phyloP scores from a whole-genome alignment of 2,797 vertebrate genomes.

The Fundulus diaphanus region DNA sequence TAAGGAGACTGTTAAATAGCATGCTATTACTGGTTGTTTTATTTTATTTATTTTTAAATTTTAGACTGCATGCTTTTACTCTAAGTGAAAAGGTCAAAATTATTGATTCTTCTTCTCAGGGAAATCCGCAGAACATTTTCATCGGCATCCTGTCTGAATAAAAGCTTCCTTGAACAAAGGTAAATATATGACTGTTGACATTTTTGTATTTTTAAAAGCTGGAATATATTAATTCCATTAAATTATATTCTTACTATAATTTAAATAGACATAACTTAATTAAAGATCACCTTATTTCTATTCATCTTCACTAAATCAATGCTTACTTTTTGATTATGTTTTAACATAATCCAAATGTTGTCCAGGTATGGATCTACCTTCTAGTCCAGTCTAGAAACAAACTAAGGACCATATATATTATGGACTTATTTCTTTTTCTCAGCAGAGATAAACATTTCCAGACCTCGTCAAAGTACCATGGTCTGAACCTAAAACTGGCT shows the following conservation, averaged over 20 bases:
- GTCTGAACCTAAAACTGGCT: conserved; percentile 65
- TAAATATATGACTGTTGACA: conserved; percentile 52
- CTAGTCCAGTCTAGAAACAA: background rate
- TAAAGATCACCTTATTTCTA: background rate
- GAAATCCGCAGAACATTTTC: conserved; percentile 79
- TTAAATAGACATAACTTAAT: background rate
- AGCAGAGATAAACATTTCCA: conserved; percentile 68
- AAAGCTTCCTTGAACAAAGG: conserved; percentile 85
- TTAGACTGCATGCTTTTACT: fast-evolving
- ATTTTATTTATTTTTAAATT: background rate
- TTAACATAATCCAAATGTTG: background rate
- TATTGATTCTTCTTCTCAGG: conserved; percentile 30
- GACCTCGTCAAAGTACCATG: conserved; percentile 55
- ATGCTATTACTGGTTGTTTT: background rate
- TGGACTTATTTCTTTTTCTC: background rate
- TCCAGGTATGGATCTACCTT: background rate
- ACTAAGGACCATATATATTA: background rate
- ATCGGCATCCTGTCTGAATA: conserved; percentile 81
- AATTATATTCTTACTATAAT: background rate
- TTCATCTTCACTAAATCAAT: background rate
- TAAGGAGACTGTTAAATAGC: background rate
- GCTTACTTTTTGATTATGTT: background rate
- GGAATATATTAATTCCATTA: background rate
- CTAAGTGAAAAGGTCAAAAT: fast-evolving
- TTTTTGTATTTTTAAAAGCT: background rate